phyloP scores from a whole-genome alignment of 2,797 vertebrate genomes.

The Numenius phaeopus region DNA sequence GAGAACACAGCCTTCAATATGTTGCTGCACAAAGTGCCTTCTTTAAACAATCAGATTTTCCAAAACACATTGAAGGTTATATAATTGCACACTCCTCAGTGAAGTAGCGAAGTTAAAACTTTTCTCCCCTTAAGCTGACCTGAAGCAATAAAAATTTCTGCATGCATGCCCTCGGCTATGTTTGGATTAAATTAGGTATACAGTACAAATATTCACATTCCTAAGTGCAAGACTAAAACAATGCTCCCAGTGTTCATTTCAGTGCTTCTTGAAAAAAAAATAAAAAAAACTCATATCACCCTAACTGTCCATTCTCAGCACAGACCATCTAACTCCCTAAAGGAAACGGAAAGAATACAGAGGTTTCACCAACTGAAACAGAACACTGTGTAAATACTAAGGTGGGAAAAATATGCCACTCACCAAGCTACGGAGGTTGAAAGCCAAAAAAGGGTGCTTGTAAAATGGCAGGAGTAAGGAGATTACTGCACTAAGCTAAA shows the following conservation, averaged over 20 bases:
- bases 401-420: constrained; percentile 65
- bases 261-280: constrained; percentile 14
- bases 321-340: constrained; percentile 72
- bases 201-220: constrained; percentile 84
- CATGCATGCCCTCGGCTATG: constrained; percentile 68
- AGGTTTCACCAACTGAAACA: constrained; percentile 79
- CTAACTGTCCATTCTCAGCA: constrained; percentile 72
- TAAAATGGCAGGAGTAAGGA: constrained; percentile 49
- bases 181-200: constrained; percentile 80
- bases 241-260: constrained; percentile 77
- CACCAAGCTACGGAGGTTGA: constrained; percentile 23
- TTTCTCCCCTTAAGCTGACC: constrained; percentile 64
- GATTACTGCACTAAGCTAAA: not conserved
- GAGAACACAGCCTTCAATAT: not conserved
- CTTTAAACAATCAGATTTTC: constrained; percentile 42
- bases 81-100: constrained; percentile 52
- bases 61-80: not conserved
- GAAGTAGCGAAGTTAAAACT: constrained; percentile 51
- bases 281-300: constrained; percentile 75
- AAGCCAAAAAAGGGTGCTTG: not conserved
- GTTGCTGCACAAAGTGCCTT: not conserved
- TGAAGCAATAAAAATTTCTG: constrained; percentile 72
- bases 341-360: constrained; percentile 67
- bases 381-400: constrained; percentile 75
- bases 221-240: constrained; percentile 76